Percentiles rank a stretch among this genome's conserved stretches.
Conservation (phyloP, 2,888 invertebrate genomes). For the Parelbella ahira region DNA sequence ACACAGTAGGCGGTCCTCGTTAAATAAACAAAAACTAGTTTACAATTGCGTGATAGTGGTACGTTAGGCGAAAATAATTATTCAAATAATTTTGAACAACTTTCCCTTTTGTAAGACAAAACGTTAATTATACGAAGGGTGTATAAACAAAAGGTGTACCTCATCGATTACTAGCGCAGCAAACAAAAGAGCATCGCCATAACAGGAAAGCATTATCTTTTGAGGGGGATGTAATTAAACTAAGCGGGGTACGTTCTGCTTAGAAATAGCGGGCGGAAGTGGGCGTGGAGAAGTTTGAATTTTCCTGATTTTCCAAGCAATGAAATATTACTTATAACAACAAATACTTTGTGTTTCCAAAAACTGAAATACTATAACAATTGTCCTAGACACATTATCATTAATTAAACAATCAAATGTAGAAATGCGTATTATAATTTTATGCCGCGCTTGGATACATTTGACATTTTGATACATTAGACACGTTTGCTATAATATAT, state of each 20-base stretch:
- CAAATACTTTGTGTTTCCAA: too few species aligned
- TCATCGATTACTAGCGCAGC: slow-evolving; percentile 27
- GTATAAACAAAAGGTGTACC: slow-evolving; percentile 20
- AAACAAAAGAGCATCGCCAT: slow-evolving; percentile 30
- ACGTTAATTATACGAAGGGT: slow-evolving; percentile 11
- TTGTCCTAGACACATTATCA: too few species aligned
- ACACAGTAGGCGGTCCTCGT: slow-evolving; percentile 17
- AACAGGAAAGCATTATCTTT: slow-evolving; percentile 47
- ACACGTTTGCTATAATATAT: too few species aligned
- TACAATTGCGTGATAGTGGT: slow-evolving; percentile 12
- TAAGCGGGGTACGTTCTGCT: slow-evolving; percentile 49
- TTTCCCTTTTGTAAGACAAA: slow-evolving; percentile 13
- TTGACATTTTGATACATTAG: too few species aligned
- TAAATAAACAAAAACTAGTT: slow-evolving; percentile 22
- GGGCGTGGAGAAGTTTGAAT: neutral
- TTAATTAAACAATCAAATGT: too few species aligned
- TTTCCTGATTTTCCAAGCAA: too few species aligned
- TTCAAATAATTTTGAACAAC: slow-evolving; percentile 22
- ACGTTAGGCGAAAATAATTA: slow-evolving; percentile 18
- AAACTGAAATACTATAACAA: too few species aligned
- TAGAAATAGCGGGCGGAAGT: slow-evolving; percentile 35
- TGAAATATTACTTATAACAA: too few species aligned
- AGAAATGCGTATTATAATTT: too few species aligned
- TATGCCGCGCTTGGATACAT: too few species aligned
- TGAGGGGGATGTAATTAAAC: slow-evolving; percentile 61